Evolutionary conservation across 1,140 invertebrate genomes (phyloP).

Genomic region (Lepidurus apus): DNA sequence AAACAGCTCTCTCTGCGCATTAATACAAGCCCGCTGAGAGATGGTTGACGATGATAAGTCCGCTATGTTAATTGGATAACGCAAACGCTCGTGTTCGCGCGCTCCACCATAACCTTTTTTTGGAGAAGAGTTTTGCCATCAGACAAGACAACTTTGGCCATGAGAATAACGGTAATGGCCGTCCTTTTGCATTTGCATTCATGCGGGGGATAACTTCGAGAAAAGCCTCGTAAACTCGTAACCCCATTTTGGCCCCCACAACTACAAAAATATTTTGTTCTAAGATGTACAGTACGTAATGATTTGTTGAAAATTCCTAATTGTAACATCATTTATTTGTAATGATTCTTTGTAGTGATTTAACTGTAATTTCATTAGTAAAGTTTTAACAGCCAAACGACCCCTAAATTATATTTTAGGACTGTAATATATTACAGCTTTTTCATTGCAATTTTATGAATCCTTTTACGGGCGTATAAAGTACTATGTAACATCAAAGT

Average conservation of each 20-base stretch:
- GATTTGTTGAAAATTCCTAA: no score
- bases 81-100: not conserved
- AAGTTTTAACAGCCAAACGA: no score
- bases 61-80: slow-evolving; percentile 15
- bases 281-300: no score
- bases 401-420: no score
- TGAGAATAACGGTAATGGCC: slow-evolving; percentile 7
- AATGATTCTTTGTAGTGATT: no score
- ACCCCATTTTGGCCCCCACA: not conserved
- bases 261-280: not conserved
- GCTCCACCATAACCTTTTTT: not conserved
- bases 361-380: no score
- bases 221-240: not conserved
- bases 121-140: not conserved
- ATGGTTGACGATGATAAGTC: not conserved
- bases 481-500: no score
- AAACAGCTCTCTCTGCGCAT: not conserved
- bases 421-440: no score
- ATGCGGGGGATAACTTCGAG: not conserved
- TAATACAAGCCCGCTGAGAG: slow-evolving; percentile 1
- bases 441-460: no score
- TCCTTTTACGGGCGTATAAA: no score
- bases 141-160: not conserved
- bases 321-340: no score
- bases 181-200: slow-evolving; percentile 4